A percentile compares a stretch with the other conserved stretches of the same genome.
Conservation (phyloP, 64 coral and sea anemone species). For the Anthopleura sola region DNA sequence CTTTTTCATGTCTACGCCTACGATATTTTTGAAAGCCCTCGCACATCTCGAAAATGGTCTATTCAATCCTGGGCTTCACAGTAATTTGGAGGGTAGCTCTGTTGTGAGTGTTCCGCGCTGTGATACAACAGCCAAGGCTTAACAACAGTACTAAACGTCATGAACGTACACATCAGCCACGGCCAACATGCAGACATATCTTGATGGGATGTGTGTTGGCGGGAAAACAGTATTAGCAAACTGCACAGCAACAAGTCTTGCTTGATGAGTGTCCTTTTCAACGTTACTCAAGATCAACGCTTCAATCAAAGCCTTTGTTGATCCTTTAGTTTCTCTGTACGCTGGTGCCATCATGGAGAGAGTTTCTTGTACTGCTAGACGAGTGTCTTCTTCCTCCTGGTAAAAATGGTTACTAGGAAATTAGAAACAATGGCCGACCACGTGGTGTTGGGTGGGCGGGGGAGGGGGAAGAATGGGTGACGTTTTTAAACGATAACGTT, state of each 20-base stretch:
- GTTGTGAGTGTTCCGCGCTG: no score
- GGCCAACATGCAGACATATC: conserved; percentile 89
- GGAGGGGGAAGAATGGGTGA: no score
- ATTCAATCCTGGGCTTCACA: no score
- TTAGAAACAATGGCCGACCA: no score
- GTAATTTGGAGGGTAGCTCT: no score
- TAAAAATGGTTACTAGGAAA: not conserved
- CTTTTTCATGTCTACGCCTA: no score
- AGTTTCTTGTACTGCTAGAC: conserved; percentile 85
- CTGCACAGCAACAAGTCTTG: conserved; percentile 90
- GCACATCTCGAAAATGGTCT: no score
- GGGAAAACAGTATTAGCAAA: conserved; percentile 93
- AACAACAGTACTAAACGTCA: not conserved
- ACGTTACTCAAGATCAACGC: conserved; percentile 87
- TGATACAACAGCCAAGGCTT: no score
- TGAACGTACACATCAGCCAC: conserved; percentile 89
- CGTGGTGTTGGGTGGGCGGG: no score
- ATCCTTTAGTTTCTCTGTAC: conserved; percentile 52
- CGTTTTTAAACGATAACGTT: no score
- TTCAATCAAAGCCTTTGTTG: conserved; percentile 76
- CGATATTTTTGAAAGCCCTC: no score
- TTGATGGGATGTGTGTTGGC: conserved; percentile 69
- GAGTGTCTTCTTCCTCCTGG: conserved; percentile 74
- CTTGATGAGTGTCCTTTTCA: conserved; percentile 73
- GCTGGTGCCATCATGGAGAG: conserved; percentile 92